A percentile compares a stretch with the other conserved stretches of the same genome.
Evolutionary conservation across 2,888 invertebrate species (phyloP).

Genomic region (Trichopoda pennipes): DNA sequence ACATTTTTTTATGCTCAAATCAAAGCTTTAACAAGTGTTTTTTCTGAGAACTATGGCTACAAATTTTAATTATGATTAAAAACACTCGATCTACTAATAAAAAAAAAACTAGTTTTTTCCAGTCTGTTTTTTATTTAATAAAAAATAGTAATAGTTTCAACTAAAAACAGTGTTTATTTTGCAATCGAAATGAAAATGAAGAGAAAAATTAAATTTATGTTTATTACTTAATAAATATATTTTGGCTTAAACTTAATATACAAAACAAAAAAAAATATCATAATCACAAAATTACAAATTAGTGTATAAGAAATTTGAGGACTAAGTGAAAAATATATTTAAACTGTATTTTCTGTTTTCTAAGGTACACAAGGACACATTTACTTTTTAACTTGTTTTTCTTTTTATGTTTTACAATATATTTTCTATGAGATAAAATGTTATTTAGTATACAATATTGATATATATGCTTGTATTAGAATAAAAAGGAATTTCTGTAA

Average conservation of each 20-base stretch:
- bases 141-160: conserved; percentile 47
- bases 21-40: no score
- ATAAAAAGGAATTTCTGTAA: conserved; percentile 47
- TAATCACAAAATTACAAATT: background rate
- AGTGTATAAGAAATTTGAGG: background rate
- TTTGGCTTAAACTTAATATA: background rate
- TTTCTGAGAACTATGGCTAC: no score
- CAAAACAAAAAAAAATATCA: background rate
- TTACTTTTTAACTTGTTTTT: conserved; percentile 27
- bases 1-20: no score
- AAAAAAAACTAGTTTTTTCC: background rate
- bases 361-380: conserved; percentile 68
- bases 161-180: conserved; percentile 42
- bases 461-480: conserved; percentile 6
- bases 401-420: conserved; percentile 1
- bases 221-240: background rate
- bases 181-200: background rate
- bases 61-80: no score
- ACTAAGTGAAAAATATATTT: conserved; percentile 28
- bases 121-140: conserved; percentile 46
- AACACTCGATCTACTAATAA: background rate
- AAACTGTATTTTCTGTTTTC: conserved; percentile 11
- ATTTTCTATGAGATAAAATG: conserved; percentile 14
- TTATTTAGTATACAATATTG: conserved; percentile 17
- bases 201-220: background rate